Evolutionary conservation across 64 coral and sea anemone species (phyloP).

Genomic region (Porites lutea): DNA sequence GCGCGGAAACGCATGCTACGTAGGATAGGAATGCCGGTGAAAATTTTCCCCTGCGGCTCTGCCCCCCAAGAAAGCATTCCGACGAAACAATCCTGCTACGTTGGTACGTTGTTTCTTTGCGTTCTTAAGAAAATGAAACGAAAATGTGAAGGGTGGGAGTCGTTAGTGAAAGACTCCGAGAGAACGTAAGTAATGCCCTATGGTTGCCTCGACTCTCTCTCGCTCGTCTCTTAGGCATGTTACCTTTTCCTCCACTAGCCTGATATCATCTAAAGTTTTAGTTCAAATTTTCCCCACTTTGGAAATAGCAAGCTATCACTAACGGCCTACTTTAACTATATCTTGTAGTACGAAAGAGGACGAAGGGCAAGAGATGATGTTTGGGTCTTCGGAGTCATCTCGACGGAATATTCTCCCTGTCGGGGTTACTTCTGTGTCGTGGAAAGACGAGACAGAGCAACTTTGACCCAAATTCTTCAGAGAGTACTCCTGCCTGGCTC

Average conservation of each 20-base stretch:
- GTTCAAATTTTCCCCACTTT: too few species aligned
- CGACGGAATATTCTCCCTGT: background rate
- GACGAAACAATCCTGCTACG: background rate
- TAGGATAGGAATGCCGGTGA: too few species aligned
- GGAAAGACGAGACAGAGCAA: background rate
- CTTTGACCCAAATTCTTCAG: background rate
- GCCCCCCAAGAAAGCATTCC: too few species aligned
- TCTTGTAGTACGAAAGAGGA: conserved; percentile 19
- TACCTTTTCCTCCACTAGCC: too few species aligned
- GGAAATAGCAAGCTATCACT: too few species aligned
- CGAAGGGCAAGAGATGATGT: background rate
- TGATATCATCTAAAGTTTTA: too few species aligned
- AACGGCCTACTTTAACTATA: background rate
- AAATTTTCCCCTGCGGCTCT: too few species aligned
- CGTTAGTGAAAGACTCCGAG: background rate
- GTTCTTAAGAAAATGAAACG: conserved; percentile 3
- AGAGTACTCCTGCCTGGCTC: conserved; percentile 16
- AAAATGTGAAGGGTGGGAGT: background rate
- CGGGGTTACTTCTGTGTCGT: conserved; percentile 35
- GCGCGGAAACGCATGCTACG: too few species aligned
- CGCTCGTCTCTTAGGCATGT: too few species aligned
- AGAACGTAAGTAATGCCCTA: background rate
- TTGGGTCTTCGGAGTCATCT: conserved; percentile 27
- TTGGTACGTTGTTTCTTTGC: background rate
- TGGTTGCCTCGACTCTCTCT: background rate